Conservation (phyloP, 2,113 vertebrate genomes). For the Agelaius tricolor region DNA sequence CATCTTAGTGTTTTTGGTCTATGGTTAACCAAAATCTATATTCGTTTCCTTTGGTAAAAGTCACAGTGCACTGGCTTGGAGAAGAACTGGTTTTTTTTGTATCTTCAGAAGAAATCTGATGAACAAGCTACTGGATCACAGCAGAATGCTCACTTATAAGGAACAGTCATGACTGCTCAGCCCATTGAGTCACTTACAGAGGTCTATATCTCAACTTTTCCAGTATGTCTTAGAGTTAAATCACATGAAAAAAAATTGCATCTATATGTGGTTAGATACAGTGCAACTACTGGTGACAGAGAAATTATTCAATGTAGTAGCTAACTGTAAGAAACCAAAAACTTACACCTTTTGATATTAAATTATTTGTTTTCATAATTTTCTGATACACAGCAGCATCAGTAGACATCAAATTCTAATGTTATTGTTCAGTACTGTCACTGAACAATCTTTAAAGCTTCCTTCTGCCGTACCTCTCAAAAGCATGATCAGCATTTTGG, state of each 20-base stretch:
- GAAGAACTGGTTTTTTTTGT: background rate
- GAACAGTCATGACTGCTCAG: background rate
- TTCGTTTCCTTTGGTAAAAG: background rate
- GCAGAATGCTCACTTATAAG: background rate
- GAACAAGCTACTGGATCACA: background rate
- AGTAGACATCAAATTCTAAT: background rate
- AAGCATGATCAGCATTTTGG: background rate
- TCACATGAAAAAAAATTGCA: background rate
- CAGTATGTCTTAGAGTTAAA: background rate
- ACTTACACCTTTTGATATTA: background rate
- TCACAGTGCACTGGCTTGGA: background rate
- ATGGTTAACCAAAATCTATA: background rate
- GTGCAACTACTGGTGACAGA: background rate
- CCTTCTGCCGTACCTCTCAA: background rate
- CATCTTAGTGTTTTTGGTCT: background rate
- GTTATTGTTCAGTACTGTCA: background rate
- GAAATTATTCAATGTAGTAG: background rate
- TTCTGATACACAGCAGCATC: background rate
- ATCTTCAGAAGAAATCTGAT: background rate
- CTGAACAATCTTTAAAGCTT: background rate
- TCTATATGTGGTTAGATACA: background rate
- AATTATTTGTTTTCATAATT: background rate
- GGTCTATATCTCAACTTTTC: background rate
- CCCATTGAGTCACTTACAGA: background rate
- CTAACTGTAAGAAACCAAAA: background rate